Evolutionary conservation across 2,888 invertebrate species (phyloP).

Genomic region (Thelaira solivaga): DNA sequence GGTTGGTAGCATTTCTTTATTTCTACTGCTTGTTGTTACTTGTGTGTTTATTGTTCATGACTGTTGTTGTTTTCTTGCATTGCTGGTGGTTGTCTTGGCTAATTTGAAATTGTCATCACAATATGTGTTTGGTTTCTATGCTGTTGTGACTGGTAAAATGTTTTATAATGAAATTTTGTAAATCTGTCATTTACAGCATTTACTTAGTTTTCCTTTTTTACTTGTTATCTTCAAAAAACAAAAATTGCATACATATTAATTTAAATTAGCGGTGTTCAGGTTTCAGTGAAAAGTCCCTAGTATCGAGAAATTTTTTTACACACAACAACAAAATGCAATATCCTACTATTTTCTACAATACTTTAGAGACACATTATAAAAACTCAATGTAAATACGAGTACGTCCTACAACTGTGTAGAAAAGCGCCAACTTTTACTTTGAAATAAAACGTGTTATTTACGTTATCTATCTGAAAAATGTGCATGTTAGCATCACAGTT

Average conservation of each 20-base stretch:
- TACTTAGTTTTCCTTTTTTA: background rate
- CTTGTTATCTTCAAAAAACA: background rate
- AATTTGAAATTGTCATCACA: slow-evolving; percentile 59
- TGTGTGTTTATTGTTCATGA: slow-evolving; percentile 11
- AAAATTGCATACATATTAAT: slow-evolving; percentile 8
- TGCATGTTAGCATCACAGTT: no score
- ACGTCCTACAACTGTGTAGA: no score
- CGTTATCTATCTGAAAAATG: no score
- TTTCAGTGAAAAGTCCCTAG: no score
- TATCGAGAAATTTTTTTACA: no score
- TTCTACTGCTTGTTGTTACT: slow-evolving; percentile 6
- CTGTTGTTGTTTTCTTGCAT: slow-evolving; percentile 37
- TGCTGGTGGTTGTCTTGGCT: slow-evolving; percentile 55
- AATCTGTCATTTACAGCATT: slow-evolving; percentile 48
- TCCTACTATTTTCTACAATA: no score
- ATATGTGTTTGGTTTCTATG: slow-evolving; percentile 49
- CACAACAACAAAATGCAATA: no score
- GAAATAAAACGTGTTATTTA: no score
- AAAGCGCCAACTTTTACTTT: no score
- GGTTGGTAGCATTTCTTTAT: slow-evolving; percentile 3
- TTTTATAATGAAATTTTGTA: slow-evolving; percentile 46
- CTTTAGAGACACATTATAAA: no score
- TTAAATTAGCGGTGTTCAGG: no score
- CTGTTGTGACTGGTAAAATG: slow-evolving; percentile 15
- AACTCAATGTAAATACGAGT: no score